These are phyloP conservation scores for Orchesella flavescens DNA, from an alignment of 2,888 invertebrate genomes.

Conservation along the genomic window DNA sequence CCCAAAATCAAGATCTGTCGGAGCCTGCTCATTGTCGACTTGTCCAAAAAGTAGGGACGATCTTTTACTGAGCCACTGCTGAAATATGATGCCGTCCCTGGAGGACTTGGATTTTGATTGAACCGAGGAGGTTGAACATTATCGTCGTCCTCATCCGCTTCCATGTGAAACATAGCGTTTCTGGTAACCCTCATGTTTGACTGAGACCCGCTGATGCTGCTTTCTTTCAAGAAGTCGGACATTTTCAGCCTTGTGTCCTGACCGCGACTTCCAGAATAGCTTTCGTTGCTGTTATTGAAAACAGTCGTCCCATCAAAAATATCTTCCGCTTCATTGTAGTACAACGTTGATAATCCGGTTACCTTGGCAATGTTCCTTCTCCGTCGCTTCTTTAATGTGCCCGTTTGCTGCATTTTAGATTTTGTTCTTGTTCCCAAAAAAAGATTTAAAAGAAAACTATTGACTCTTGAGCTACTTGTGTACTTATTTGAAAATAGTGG, in stretches of 20 bases:
- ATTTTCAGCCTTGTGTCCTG: not conserved
- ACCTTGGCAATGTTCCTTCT: conserved; percentile 46
- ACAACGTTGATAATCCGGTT: not conserved
- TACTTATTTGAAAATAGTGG: too few relatives aligned
- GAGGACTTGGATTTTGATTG: too few relatives aligned
- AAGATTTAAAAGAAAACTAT: too few relatives aligned
- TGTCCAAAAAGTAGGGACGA: conserved; percentile 48
- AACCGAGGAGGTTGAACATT: too few relatives aligned
- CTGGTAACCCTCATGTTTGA: not conserved
- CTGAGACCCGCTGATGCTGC: not conserved
- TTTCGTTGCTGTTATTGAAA: not conserved
- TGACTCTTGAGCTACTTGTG: too few relatives aligned
- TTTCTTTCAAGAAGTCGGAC: not conserved
- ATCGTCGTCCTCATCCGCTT: too few relatives aligned
- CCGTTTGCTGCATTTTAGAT: conserved; percentile 50
- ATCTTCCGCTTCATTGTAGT: not conserved
- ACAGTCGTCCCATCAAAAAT: not conserved
- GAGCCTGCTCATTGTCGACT: conserved; percentile 48
- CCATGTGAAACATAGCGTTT: not conserved
- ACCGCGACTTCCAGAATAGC: too few relatives aligned
- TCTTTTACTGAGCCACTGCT: not conserved
- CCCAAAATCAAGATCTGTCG: conserved; percentile 50
- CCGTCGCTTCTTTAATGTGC: conserved; percentile 44
- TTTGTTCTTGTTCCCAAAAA: too few relatives aligned
- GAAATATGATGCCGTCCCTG: not conserved